Evolutionary conservation across 2,113 vertebrate species (phyloP).

Genomic region (Gambusia affinis): DNA sequence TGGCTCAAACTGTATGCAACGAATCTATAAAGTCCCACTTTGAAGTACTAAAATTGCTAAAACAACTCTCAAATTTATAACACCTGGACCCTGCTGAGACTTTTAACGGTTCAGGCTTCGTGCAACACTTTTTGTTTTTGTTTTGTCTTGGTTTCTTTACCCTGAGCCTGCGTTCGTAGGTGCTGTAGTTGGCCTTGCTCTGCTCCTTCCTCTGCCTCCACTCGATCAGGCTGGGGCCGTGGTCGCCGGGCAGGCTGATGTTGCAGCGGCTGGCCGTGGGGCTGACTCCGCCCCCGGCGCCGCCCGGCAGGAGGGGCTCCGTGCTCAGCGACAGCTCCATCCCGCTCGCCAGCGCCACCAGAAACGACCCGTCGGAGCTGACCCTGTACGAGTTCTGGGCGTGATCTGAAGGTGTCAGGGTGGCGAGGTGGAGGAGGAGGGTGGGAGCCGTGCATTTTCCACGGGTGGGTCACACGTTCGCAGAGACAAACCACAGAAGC

Average conservation of each 20-base stretch:
- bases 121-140: not conserved
- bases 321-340: conserved; percentile 95
- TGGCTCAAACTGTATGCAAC: no score
- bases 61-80: no score
- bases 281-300: conserved; percentile 86
- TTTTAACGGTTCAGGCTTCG: not conserved
- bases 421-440: not conserved
- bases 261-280: conserved; percentile 95
- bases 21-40: no score
- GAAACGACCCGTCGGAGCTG: conserved; percentile 92
- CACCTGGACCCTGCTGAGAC: not conserved
- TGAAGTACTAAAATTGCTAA: no score
- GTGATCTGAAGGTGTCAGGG: conserved; percentile 80
- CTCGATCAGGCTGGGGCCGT: conserved; percentile 94
- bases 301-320: conserved; percentile 90
- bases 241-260: conserved; percentile 95
- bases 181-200: conserved; percentile 92
- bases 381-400: conserved; percentile 93
- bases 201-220: conserved; percentile 97
- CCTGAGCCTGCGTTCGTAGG: conserved; percentile 94
- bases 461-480: not conserved
- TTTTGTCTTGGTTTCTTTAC: conserved; percentile 67
- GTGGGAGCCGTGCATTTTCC: not conserved
- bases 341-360: conserved; percentile 92
- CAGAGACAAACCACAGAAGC: conserved; percentile 40